phyloP scores from a whole-genome alignment of 2,888 invertebrate genomes.

The Tolmerus cingulatus region DNA sequence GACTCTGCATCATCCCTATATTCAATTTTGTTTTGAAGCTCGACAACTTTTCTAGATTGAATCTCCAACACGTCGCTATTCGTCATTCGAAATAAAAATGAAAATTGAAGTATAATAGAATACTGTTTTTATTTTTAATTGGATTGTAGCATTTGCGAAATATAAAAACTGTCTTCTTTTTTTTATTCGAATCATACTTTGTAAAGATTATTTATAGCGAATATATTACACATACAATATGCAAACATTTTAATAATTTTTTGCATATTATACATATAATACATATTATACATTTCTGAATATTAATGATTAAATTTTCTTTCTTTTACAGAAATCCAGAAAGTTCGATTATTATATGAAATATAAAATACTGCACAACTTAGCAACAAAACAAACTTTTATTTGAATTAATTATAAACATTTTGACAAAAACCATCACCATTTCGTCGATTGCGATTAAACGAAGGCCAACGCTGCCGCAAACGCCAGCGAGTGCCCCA shows the following conservation, averaged over 20 bases:
- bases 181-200: no score
- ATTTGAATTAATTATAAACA: background rate
- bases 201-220: no score
- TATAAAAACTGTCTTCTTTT: no score
- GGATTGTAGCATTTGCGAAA: no score
- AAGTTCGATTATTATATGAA: background rate
- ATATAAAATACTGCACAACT: background rate
- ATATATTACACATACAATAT: no score
- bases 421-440: constrained; percentile 62
- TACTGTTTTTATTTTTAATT: no score
- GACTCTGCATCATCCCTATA: background rate
- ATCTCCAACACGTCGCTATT: background rate
- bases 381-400: background rate
- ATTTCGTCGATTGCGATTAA: constrained; percentile 66
- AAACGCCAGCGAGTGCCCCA: constrained; percentile 65
- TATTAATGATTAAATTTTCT: background rate
- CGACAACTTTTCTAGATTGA: background rate
- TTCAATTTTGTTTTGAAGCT: background rate
- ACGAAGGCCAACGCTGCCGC: constrained; percentile 66
- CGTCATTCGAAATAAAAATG: background rate
- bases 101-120: background rate
- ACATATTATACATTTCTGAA: background rate
- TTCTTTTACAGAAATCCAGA: background rate
- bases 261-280: background rate
- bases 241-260: no score